Percentiles rank a stretch among this genome's conserved stretches.
Evolutionary conservation across 2,888 invertebrate species (phyloP).

Genomic region (Heterodera filipjevi): DNA sequence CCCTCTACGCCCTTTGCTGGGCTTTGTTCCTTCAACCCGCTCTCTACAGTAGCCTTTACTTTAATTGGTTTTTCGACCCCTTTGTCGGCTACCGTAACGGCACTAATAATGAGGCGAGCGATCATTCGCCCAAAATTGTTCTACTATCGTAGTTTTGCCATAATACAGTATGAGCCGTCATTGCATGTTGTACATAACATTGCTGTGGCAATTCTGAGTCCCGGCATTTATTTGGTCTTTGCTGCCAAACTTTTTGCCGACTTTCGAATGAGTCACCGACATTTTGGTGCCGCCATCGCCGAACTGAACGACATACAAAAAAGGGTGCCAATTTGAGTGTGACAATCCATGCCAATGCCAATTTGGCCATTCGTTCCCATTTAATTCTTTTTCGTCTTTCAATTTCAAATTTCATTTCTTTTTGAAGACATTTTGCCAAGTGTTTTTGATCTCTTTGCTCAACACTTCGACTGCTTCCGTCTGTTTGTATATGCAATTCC

Average conservation of each 20-base stretch:
- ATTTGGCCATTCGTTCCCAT: too few relatives aligned
- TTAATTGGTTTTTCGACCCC: conserved; percentile 33
- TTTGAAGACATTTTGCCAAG: conserved; percentile 23
- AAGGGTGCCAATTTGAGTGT: not conserved
- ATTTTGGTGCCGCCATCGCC: not conserved
- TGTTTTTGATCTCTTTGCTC: not conserved
- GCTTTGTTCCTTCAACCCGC: conserved; percentile 14
- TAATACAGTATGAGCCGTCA: not conserved
- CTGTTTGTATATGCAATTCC: not conserved
- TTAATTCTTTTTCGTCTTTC: too few relatives aligned
- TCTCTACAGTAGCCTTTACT: conserved; percentile 20
- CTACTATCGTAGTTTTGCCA: not conserved
- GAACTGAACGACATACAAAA: not conserved
- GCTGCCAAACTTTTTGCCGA: conserved; percentile 16
- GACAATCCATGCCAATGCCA: too few relatives aligned
- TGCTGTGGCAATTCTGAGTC: conserved; percentile 23
- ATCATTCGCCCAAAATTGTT: too few relatives aligned
- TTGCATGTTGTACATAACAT: conserved; percentile 27
- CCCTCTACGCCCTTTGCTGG: conserved; percentile 28
- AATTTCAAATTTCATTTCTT: not conserved
- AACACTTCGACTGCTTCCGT: not conserved
- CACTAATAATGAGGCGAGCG: not conserved
- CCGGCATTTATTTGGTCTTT: conserved; percentile 8
- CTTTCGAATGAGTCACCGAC: not conserved
- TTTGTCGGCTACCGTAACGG: conserved; percentile 32